Evolutionary conservation across 1,140 invertebrate species (phyloP).

Genomic region (Pinna nobilis): DNA sequence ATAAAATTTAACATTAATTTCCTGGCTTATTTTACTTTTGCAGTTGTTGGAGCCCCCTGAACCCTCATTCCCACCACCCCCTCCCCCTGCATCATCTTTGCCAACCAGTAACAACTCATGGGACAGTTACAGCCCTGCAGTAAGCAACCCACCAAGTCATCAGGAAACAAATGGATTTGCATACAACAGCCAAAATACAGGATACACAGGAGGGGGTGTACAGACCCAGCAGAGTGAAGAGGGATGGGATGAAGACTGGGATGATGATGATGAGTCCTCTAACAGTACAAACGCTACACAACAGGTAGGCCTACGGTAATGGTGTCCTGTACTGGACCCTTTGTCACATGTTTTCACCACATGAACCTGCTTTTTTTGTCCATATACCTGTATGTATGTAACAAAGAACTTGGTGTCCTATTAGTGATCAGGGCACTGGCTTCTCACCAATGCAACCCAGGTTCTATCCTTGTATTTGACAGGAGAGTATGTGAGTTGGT

Average conservation of each 20-base stretch:
- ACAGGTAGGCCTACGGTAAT: not conserved
- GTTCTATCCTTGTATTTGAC: too few relatives aligned
- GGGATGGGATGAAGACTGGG: conserved; percentile 91
- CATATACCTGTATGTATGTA: too few relatives aligned
- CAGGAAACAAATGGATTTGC: conserved; percentile 12
- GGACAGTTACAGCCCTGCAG: not conserved
- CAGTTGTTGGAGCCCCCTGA: conserved; percentile 56
- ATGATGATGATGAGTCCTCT: conserved; percentile 83
- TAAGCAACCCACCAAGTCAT: not conserved
- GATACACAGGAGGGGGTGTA: conserved; percentile 23
- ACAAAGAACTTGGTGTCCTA: too few relatives aligned
- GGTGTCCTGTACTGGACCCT: too few relatives aligned
- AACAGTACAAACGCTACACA: conserved; percentile 54
- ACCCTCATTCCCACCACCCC: conserved; percentile 77
- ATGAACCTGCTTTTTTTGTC: too few relatives aligned
- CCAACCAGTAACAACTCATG: conserved; percentile 24
- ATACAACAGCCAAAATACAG: conserved; percentile 6
- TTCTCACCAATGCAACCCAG: too few relatives aligned
- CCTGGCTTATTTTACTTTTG: too few relatives aligned
- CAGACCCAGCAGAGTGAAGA: conserved; percentile 75
- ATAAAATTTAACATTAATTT: not conserved
- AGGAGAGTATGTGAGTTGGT: too few relatives aligned
- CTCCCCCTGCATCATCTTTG: conserved; percentile 50
- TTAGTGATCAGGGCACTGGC: too few relatives aligned
- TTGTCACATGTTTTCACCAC: too few relatives aligned